Base-by-base conservation (phyloP, 53 echinoderm and acorn worm species). In the Holothuria leucospilota region DNA sequence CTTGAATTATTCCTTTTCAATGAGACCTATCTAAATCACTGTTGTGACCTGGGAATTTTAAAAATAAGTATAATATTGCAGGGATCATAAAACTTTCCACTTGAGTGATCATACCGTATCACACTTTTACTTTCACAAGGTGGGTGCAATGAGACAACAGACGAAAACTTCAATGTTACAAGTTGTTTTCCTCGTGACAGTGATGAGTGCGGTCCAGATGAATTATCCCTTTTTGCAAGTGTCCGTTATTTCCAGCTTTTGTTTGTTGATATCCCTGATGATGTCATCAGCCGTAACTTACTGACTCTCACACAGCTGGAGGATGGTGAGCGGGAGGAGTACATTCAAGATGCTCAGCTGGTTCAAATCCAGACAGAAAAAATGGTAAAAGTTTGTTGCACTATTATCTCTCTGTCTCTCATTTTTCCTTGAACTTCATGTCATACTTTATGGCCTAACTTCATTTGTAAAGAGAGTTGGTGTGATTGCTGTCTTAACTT, bases 231-330 rank as follows among this genome's bases (percentile, higher is more conserved):
- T 6, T 90, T 84, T 71, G 90, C 90, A 24, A 90, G 90, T 20
- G 88, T 85, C 20, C 77, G 85, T 5, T 93, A 80, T 67, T 93
- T 93, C 85, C 93, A 93, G 73, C 75, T 93, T 53, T 51, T 86
- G 15, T 90, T 63, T 26, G 90, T 93, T 6, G 82, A 90, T 18
- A 90, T 93, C 29, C 90, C 93, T 12, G 72, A 90, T 16, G 84
- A 77, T 23, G 93, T 93, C 68, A 90, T 90, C 68, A 79, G 80
- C 20, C 87, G 78, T 63, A 93, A 93, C 72, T 81, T 93, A 53
- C 85, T 87, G 81, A 59, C 93, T 13, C 51, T 93, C 20, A 85
- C 82, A 38, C 85, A 90, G 87, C 52, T 84, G 63, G 93, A 93
- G 51, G 88, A 93, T 30, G 93, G 69, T 40, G 74, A 71, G 59